Percentiles rank a stretch among this genome's conserved stretches.
phyloP scores from a whole-genome alignment of 2,888 invertebrate species.

The Iphiclides podalirius region DNA sequence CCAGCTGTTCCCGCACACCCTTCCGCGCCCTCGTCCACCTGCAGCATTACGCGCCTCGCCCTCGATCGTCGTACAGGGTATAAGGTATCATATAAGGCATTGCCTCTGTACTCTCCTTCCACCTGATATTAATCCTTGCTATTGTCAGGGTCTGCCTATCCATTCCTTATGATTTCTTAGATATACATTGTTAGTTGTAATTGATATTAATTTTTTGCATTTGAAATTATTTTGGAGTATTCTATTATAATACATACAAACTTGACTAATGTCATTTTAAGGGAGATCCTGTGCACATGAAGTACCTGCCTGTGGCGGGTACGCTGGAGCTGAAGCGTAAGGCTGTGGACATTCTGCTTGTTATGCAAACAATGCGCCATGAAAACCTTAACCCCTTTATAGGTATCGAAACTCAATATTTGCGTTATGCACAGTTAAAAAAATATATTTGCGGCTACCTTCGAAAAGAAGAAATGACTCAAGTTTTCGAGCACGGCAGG shows the following conservation, averaged over 20 bases:
- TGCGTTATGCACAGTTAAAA: no score
- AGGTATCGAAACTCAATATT: constrained; percentile 55
- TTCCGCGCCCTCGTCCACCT: constrained; percentile 74
- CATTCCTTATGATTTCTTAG: no score
- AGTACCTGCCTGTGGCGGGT: constrained; percentile 83
- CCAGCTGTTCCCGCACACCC: constrained; percentile 61
- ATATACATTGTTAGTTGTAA: no score
- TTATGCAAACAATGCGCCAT: constrained; percentile 91
- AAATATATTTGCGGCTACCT: background rate
- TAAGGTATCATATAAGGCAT: constrained; percentile 82
- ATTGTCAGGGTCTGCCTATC: no score
- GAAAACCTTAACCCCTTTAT: constrained; percentile 95
- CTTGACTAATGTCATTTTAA: no score
- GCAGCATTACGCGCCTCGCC: constrained; percentile 68
- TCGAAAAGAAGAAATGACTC: no score
- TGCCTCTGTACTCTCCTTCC: no score
- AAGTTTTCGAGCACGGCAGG: constrained; percentile 62
- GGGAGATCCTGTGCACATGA: constrained; percentile 95
- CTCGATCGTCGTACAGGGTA: constrained; percentile 88
- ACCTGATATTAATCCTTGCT: no score
- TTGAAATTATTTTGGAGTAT: no score
- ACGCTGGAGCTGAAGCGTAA: constrained; percentile 88
- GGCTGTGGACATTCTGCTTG: constrained; percentile 87
- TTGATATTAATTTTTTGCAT: no score
- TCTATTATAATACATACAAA: no score